Base-by-base conservation (phyloP, 2,888 invertebrate genomes). In the Scotopteryx bipunctaria region DNA sequence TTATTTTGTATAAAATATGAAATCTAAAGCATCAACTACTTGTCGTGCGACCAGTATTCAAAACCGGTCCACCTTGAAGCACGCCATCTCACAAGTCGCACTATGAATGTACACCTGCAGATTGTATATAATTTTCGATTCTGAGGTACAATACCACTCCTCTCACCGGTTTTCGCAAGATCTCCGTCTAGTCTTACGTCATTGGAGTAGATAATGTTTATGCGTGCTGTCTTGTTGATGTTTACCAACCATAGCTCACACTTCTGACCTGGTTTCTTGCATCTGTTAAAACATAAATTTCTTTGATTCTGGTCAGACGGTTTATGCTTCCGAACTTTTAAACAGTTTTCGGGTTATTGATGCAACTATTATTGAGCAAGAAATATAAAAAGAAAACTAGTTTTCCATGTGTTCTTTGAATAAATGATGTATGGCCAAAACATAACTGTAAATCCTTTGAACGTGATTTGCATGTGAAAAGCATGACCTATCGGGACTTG, bases 191-290 rank as follows among this genome's bases (percentile, higher is more conserved):
- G 58, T 51, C 64, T 87, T 88, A 80, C 88, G 77, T 83, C 81
- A 86, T 61, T 59, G 59, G 56, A 61, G 67, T 72, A 75, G 76
- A 76, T 79, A 51, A 72, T 84, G 80, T 86, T 84, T 84, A 81
- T 71, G 73, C 71, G 74, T 71, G 71, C 72, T 75, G 70, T 68
- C 76, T 71, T 73, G 72, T 80, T 76, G 73, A 78, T 81, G 75
- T 79, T 78, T 79, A 76, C 76, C 67, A 75, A 73, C 76, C 69
- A 71, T 74, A 77, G 77, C 76, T 78, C 78, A 83, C 64, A 79
- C 83, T 69, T 79, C 83, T 88, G 89, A 87, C 90, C 89, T 68
- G 65, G 66, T 80, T 89, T 74, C 76, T 66, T 61, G 65, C 85
- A 83, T 79, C 85, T 83, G 83, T 78, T 76, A 67, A 73, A 78